Conservation (phyloP, 2,113 vertebrate species). For the Bombycilla garrulus region DNA sequence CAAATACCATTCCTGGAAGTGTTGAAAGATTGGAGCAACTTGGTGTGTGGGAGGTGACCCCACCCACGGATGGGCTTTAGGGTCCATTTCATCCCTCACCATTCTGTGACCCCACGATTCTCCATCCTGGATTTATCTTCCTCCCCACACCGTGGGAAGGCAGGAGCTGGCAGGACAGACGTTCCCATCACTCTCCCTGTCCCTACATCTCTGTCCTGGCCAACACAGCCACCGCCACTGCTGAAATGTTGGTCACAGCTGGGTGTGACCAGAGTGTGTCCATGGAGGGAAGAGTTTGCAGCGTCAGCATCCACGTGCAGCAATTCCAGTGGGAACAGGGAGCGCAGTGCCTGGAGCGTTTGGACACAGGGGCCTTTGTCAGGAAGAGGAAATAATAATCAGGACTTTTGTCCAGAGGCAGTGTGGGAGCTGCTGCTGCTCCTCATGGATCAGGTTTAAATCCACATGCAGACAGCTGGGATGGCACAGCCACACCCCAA, state of each 20-base stretch:
- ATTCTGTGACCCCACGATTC: neutral
- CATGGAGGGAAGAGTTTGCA: neutral
- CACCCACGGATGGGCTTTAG: too few species aligned
- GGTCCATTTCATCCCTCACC: neutral
- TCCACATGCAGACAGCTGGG: constrained; percentile 37
- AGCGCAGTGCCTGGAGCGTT: neutral
- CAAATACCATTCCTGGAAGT: neutral
- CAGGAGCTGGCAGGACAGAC: neutral
- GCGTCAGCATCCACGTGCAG: accelerated
- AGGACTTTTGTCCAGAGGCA: neutral
- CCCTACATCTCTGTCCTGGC: neutral
- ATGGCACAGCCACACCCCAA: neutral
- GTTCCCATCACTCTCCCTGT: neutral
- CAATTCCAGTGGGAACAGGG: neutral
- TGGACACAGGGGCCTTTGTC: neutral
- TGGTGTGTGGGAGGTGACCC: neutral
- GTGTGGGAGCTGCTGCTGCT: neutral
- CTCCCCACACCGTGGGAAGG: accelerated
- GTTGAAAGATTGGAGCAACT: neutral
- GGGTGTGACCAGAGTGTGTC: neutral
- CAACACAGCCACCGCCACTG: accelerated
- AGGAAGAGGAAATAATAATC: neutral
- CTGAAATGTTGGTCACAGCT: neutral
- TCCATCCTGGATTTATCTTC: neutral
- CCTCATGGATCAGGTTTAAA: constrained; percentile 28